These are phyloP conservation scores for Eupithecia pulchellata DNA, from an alignment of 2,888 invertebrate species.

Conservation along the genomic window DNA sequence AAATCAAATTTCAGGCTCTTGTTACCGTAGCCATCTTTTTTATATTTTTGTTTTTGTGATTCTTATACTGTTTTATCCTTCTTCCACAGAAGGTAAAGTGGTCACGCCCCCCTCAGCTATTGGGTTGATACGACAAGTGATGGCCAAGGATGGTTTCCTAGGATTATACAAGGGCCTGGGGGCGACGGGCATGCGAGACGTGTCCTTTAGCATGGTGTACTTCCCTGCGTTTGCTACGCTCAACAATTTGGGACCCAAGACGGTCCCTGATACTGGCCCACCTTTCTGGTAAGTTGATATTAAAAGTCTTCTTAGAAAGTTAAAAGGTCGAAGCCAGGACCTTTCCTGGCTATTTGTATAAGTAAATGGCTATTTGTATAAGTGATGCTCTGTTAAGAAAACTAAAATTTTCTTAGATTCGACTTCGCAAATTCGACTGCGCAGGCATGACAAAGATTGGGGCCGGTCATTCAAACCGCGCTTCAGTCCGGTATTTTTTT, in stretches of 20 bases:
- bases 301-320: neutral
- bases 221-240: constrained; percentile 98
- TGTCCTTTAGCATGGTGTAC: constrained; percentile 98
- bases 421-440: too few species aligned
- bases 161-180: constrained; percentile 98
- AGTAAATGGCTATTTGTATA: neutral
- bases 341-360: neutral
- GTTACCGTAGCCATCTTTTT: too few species aligned
- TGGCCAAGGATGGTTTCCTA: constrained; percentile 93
- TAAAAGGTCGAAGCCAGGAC: neutral
- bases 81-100: constrained; percentile 85
- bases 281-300: constrained; percentile 91
- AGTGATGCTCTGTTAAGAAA: neutral
- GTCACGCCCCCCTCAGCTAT: constrained; percentile 91
- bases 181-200: constrained; percentile 96
- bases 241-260: constrained; percentile 92
- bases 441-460: too few species aligned
- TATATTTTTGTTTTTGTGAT: too few species aligned
- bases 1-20: too few species aligned
- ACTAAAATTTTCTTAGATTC: too few species aligned
- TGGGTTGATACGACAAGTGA: constrained; percentile 89
- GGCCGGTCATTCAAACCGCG: too few species aligned
- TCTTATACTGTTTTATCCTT: constrained; percentile 8
- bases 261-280: constrained; percentile 80
- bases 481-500: too few species aligned